A percentile compares a stretch with the other conserved stretches of the same genome.
phyloP scores from a whole-genome alignment of 1,140 invertebrate genomes.

The Drosophila subpulchrella region DNA sequence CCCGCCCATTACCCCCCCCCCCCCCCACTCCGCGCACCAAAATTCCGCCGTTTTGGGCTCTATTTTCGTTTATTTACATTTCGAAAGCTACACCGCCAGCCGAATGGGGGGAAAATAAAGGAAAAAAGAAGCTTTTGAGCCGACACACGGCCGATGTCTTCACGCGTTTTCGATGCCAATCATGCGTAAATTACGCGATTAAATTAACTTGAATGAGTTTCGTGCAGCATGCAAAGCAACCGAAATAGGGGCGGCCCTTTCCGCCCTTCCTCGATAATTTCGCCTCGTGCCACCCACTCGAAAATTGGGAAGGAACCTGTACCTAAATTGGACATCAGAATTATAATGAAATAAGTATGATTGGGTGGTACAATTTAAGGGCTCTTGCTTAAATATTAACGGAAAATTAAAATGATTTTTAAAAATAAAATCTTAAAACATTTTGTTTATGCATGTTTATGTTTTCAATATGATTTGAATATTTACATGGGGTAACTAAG shows the following conservation, averaged over 20 bases:
- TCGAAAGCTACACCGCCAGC: constrained; percentile 59
- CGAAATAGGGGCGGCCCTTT: constrained; percentile 8
- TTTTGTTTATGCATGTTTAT: no score
- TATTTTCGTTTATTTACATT: constrained; percentile 81
- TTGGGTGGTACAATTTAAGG: no score
- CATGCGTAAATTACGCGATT: constrained; percentile 82
- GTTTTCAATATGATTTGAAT: no score
- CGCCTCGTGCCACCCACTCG: background rate
- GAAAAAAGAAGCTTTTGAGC: constrained; percentile 37
- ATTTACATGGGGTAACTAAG: no score
- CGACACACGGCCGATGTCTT: constrained; percentile 43
- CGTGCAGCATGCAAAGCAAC: constrained; percentile 64
- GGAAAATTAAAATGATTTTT: no score
- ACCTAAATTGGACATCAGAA: background rate
- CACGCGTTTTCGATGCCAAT: constrained; percentile 74
- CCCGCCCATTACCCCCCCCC: background rate
- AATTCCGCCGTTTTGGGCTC: constrained; percentile 17
- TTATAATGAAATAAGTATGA: background rate
- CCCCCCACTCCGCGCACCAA: background rate
- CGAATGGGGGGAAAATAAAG: constrained; percentile 11
- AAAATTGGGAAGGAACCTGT: background rate
- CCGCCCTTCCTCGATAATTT: background rate
- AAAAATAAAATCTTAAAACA: no score
- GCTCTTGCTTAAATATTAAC: no score
- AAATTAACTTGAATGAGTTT: constrained; percentile 77